Conservation (phyloP, 2,113 vertebrate genomes). For the Silurus glanis region DNA sequence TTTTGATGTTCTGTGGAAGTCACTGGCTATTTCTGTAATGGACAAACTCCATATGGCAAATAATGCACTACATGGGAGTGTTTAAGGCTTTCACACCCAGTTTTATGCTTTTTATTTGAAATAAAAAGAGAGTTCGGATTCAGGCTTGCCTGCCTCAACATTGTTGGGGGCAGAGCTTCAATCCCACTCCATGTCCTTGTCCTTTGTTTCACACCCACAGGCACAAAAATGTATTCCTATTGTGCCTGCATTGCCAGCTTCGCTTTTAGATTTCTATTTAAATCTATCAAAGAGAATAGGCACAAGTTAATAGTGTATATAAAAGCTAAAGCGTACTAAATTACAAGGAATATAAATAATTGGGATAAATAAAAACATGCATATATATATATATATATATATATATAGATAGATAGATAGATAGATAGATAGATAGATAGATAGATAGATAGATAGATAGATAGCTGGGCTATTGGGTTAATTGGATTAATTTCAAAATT, state of each 20-base stretch:
- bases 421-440: no score
- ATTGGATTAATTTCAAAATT: neutral
- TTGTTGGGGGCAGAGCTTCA: conserved; percentile 39
- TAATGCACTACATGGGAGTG: neutral
- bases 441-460: no score
- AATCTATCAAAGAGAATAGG: conserved; percentile 34
- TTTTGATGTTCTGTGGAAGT: neutral
- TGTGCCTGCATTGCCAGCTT: conserved; percentile 47
- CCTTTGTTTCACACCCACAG: conserved; percentile 56
- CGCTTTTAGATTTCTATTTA: conserved; percentile 39
- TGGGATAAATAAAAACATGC: neutral
- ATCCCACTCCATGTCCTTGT: conserved; percentile 47
- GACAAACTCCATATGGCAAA: no score
- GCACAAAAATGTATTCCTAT: conserved; percentile 52
- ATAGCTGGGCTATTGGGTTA: neutral
- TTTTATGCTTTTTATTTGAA: neutral
- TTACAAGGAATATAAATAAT: neutral
- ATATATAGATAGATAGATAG: no score
- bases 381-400: neutral
- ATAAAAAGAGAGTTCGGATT: conserved; percentile 9
- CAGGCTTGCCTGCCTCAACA: conserved; percentile 26
- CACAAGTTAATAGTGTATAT: conserved; percentile 35
- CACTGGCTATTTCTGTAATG: neutral
- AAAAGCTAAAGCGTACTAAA: conserved; percentile 16
- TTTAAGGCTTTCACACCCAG: neutral